These are phyloP conservation scores for Metopia argyrocephala DNA, from an alignment of 2,888 invertebrate species.

Conservation along the genomic window DNA sequence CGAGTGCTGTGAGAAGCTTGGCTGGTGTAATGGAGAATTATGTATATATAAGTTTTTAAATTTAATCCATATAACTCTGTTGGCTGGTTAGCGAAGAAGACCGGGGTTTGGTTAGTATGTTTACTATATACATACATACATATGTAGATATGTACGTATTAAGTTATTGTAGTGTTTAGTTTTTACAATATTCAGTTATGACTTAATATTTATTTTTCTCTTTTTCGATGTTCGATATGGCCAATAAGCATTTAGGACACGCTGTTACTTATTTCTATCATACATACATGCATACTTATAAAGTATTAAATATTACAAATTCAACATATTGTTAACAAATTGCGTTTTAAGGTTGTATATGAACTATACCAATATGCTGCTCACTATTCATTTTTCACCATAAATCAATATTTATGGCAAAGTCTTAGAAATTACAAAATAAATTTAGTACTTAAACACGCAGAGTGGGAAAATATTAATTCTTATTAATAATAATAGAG, in stretches of 20 bases:
- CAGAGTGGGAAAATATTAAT: too few relatives aligned
- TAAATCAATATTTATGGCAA: conserved; percentile 16
- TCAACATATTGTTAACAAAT: conserved; percentile 45
- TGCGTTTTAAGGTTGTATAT: not conserved
- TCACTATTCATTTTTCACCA: conserved; percentile 1
- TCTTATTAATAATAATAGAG: too few relatives aligned
- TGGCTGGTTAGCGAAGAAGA: too few relatives aligned
- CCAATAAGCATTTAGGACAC: conserved; percentile 74
- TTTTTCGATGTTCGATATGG: conserved; percentile 51
- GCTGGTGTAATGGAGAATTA: too few relatives aligned
- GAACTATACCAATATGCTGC: not conserved
- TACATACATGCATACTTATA: conserved; percentile 29
- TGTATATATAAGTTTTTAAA: too few relatives aligned
- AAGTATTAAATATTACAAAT: conserved; percentile 33
- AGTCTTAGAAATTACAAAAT: conserved; percentile 10
- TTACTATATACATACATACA: not conserved
- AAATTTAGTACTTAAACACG: conserved; percentile 1
- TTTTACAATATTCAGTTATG: too few relatives aligned
- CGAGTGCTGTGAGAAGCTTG: too few relatives aligned
- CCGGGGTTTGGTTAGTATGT: too few relatives aligned
- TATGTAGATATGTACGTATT: too few relatives aligned
- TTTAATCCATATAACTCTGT: too few relatives aligned
- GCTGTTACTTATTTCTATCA: conserved; percentile 57
- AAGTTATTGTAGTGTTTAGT: too few relatives aligned
- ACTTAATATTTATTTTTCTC: conserved; percentile 5